Base-by-base conservation (phyloP, 2,113 vertebrate species). In the Halcyon senegalensis region DNA sequence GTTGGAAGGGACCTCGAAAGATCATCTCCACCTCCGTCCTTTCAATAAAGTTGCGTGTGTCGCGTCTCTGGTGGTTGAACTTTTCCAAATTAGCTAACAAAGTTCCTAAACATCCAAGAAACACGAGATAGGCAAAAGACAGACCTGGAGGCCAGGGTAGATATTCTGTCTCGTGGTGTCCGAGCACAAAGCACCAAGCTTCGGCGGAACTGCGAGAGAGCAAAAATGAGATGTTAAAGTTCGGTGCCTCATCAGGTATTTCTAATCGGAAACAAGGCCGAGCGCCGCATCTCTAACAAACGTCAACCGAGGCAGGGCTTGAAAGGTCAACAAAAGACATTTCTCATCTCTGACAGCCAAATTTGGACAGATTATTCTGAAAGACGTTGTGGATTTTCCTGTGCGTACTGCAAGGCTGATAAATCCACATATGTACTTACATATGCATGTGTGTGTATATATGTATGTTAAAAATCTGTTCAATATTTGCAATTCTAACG, bases 281-380 rank as follows among this genome's bases (percentile, higher is more conserved):
- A 62, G 33, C 31, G n/a, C 33, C 9, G 1, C 3, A 31, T 8
- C 30, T 75, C 28, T 56, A 80, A 44, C n/a, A 76, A 35, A 39
- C 0, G 0, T 13, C 50, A 44, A 80, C 11, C 5, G 6, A 46
- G 16, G 25, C 55, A 51, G n/a, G 6, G 20, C 31, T 55, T 35
- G 6, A 20, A 63, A 64, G 80, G 15, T 72, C 70, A 46, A 0
- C 16, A 83, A 18, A 59, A 89, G 37, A 21, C 23, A 20, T 24
- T 33, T 50, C 41, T 88, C 31, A 46, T 33, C 25, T 37, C 55
- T 53, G 58, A 16, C 31, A 50, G 41, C 50, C 44, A n/a, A 9
- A 16, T 39, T 53, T 74, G 68, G 64, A 74, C 74, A 55, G 7
- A 4, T 7, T 39, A 8, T 37, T 58, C 67, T 3, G 53, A 66